Conservation (phyloP, 2,797 vertebrate species). For the Chromis chromis region DNA sequence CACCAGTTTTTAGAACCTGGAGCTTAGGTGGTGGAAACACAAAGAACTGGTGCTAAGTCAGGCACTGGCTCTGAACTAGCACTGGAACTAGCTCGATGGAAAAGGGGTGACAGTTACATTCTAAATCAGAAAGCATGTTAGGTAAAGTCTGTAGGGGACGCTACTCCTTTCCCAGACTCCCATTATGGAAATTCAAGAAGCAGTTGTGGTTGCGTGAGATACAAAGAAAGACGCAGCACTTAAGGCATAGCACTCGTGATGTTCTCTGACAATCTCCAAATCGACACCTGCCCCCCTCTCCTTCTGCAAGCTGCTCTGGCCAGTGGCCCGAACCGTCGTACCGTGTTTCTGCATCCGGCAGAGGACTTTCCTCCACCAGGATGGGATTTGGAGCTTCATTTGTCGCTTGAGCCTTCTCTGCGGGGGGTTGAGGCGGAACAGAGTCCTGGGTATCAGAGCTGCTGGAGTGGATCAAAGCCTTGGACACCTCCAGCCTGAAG, state of each 20-base stretch:
- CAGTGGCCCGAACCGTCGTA: constrained; percentile 87
- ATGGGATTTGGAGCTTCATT: constrained; percentile 61
- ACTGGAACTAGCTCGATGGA: too few relatives aligned
- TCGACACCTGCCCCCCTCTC: constrained; percentile 82
- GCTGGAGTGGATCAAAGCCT: constrained; percentile 80
- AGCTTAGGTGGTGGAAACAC: too few relatives aligned
- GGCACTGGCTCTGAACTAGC: too few relatives aligned
- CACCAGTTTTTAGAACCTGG: too few relatives aligned
- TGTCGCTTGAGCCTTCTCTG: constrained; percentile 53
- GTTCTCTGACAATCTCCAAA: constrained; percentile 84
- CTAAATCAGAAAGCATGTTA: constrained; percentile 11
- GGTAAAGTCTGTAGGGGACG: background rate
- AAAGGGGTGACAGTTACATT: constrained; percentile 45
- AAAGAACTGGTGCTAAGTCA: too few relatives aligned
- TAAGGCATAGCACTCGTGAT: constrained; percentile 86
- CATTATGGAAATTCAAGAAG: constrained; percentile 87
- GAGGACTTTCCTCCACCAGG: constrained; percentile 73
- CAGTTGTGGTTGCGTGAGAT: constrained; percentile 88
- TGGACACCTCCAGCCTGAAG: constrained; percentile 85
- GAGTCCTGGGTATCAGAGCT: constrained; percentile 77
- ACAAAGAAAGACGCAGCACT: constrained; percentile 88
- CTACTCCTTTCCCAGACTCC: constrained; percentile 56
- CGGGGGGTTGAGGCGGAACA: constrained; percentile 74
- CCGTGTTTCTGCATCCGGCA: constrained; percentile 79
- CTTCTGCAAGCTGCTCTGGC: constrained; percentile 86